Conservation (phyloP, 2,888 invertebrate species). For the Torymus texanus region DNA sequence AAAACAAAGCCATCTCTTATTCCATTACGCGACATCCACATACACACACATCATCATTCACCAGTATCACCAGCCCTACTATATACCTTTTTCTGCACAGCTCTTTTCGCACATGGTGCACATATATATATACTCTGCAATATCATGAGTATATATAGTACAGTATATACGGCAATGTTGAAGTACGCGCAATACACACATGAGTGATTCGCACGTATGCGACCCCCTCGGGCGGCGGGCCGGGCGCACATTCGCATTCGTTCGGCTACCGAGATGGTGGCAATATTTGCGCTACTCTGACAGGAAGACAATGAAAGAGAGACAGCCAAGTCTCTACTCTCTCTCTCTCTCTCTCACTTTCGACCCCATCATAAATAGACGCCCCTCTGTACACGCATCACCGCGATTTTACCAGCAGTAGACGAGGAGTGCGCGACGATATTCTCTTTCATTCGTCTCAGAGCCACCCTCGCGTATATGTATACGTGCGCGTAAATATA, state of each 20-base stretch:
- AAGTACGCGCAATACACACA: too few relatives aligned
- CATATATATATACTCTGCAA: too few relatives aligned
- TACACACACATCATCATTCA: neutral
- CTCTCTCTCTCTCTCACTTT: too few relatives aligned
- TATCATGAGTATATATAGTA: too few relatives aligned
- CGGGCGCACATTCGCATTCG: too few relatives aligned
- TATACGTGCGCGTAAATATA: neutral
- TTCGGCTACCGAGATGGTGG: slow-evolving; percentile 22
- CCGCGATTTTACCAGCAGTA: neutral
- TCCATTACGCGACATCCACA: neutral
- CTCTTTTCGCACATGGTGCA: too few relatives aligned
- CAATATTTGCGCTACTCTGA: slow-evolving; percentile 41
- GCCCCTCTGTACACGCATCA: neutral
- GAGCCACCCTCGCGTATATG: neutral
- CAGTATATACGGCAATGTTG: too few relatives aligned
- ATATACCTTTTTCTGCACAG: too few relatives aligned
- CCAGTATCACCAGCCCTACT: too few relatives aligned
- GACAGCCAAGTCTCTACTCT: neutral
- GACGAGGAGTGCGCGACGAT: neutral
- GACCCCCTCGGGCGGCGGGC: too few relatives aligned
- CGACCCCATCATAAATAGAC: neutral
- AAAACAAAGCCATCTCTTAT: slow-evolving; percentile 1
- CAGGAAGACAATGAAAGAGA: slow-evolving; percentile 39
- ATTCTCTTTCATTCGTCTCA: slow-evolving; percentile 30
- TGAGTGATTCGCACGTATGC: too few relatives aligned